Percentiles rank a stretch among this genome's conserved stretches.
Conservation (phyloP, 2,888 invertebrate species). For the Congeria kusceri region DNA sequence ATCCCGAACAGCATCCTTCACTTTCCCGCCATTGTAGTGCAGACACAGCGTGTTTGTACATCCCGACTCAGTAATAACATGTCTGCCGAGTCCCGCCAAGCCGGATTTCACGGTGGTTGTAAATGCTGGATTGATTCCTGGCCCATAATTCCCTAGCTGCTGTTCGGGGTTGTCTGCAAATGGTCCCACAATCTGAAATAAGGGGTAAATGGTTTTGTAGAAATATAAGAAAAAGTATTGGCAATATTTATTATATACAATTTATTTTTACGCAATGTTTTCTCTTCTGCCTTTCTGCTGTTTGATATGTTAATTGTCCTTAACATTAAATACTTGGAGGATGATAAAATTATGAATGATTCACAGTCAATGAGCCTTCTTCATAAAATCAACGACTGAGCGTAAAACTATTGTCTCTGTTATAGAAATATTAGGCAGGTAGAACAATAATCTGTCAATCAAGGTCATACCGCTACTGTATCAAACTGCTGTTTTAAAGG, state of each 20-base stretch:
- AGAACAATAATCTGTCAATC: background rate
- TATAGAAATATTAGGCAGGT: too few relatives aligned
- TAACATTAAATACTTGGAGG: too few relatives aligned
- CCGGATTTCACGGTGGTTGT: constrained; percentile 76
- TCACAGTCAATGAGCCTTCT: too few relatives aligned
- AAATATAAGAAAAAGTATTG: too few relatives aligned
- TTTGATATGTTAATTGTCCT: too few relatives aligned
- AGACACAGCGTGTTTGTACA: constrained; percentile 73
- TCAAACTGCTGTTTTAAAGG: constrained; percentile 42
- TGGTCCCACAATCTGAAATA: constrained; percentile 81
- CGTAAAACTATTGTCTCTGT: too few relatives aligned
- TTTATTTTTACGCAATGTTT: too few relatives aligned
- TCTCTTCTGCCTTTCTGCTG: too few relatives aligned
- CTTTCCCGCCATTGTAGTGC: constrained; percentile 63
- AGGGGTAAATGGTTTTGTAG: too few relatives aligned
- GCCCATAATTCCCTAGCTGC: constrained; percentile 80
- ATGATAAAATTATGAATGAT: too few relatives aligned
- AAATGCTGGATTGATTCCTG: constrained; percentile 69
- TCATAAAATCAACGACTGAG: too few relatives aligned
- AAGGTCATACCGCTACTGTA: constrained; percentile 54
- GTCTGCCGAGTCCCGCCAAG: constrained; percentile 65
- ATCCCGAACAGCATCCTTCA: constrained; percentile 69
- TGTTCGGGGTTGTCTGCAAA: constrained; percentile 78
- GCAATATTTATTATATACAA: too few relatives aligned
- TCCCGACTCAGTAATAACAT: constrained; percentile 66